Base-by-base conservation (phyloP, 2,888 invertebrate species). In the Torymus tubicola region DNA sequence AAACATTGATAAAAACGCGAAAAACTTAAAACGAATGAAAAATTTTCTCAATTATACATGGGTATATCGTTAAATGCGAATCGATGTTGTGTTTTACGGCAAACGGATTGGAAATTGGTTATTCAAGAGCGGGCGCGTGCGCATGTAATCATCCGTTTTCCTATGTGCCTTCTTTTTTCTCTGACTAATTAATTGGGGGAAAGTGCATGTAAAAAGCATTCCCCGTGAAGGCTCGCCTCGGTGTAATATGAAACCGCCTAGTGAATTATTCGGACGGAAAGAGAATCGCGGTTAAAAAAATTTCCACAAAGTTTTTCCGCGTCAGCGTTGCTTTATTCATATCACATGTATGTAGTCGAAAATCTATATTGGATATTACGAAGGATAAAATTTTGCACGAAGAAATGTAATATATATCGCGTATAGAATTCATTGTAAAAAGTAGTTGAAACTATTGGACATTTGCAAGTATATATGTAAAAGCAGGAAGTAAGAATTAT, bases 121-220 rank as follows among this genome's bases (percentile, higher is more conserved):
- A 80, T 75, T 71, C 65, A 75, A 80, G 80, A 81, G 16, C 42
- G 8, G 42, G 42, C 31, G 31, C 42, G 42, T 21, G 69, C 57
- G 52, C 58, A 57, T 69, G 77, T 72, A 77, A 77, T 58, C 77
- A 69, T 73, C 60, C 61, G 60, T 67, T 75, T 76, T 60, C 63
- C 12, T 16, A 42, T 42, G 10, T 52, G 18, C 72, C 58, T 52
- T 63, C 60, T 50, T 67, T 61, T 80, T 70, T 63, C 55, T 31
- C 5, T 16, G 55, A 57, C 63, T 77, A 81, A 81, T 81, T 77
- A 77, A 77, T 81, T 76, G 52, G 24, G 76, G 57, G 81, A 72
- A 80, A 77, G 77, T 68, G 31, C 60, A 57, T 4, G 42, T 42
- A 65, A 75, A 75, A 75, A 74, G 52, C 24, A 11, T 50, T 52